Percentiles rank a stretch among this genome's conserved stretches.
Evolutionary conservation across 1,140 invertebrate genomes (phyloP).

Genomic region (Caenorhabditis tropicalis): DNA sequence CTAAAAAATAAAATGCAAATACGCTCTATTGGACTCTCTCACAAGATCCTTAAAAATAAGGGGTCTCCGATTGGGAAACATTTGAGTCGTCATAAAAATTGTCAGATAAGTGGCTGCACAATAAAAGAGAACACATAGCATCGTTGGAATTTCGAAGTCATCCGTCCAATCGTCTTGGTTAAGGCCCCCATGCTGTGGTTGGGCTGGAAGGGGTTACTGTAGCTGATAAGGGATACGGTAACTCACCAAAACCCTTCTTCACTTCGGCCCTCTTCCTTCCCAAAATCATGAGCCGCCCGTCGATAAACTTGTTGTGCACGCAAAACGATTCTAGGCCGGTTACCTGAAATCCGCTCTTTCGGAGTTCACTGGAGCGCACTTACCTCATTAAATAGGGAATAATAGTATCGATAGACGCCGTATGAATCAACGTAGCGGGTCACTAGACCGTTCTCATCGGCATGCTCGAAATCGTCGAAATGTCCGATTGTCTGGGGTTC

Average conservation of each 20-base stretch:
- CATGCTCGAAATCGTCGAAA: slow-evolving; percentile 3
- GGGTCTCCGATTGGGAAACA: not conserved
- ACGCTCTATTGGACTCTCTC: not conserved
- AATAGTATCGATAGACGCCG: not conserved
- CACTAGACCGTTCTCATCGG: not conserved
- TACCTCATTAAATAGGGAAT: slow-evolving; percentile 6
- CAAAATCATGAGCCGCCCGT: slow-evolving; percentile 6
- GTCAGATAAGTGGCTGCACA: not conserved
- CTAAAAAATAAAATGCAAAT: not conserved
- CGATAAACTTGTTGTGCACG: not conserved
- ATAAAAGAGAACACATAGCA: slow-evolving; percentile 19
- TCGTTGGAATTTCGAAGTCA: not conserved
- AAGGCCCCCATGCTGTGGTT: not conserved
- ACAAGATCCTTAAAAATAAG: not conserved
- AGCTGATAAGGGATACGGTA: too few relatives aligned
- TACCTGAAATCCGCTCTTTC: not conserved
- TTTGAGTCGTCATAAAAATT: not conserved
- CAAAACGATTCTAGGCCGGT: not conserved
- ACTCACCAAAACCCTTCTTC: not conserved
- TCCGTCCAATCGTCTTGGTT: not conserved
- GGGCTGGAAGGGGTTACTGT: not conserved
- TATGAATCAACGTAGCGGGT: not conserved
- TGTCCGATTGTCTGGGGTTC: not conserved
- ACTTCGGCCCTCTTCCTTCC: not conserved
- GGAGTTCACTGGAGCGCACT: not conserved